Conservation (phyloP, 2,797 vertebrate genomes). For the Cyprinodon diabolis region DNA sequence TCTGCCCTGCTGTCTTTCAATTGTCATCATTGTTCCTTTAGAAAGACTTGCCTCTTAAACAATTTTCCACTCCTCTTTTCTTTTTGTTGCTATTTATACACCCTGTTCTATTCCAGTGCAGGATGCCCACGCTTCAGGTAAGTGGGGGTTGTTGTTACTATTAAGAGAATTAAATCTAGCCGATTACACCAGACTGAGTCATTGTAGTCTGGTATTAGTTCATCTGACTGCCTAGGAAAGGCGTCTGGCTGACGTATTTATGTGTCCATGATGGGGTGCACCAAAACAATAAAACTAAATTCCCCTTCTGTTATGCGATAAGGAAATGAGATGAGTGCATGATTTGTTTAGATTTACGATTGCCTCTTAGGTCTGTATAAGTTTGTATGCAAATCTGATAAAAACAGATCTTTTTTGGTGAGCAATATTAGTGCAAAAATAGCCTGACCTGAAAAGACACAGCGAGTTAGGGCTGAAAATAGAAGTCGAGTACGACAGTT, state of each 20-base stretch:
- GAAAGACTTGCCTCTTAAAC: constrained; percentile 1
- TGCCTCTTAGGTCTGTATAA: not conserved
- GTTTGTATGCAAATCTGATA: constrained; percentile 18
- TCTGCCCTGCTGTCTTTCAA: constrained; percentile 4
- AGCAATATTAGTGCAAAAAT: constrained; percentile 8
- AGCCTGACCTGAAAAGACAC: constrained; percentile 9
- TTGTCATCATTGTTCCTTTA: constrained; percentile 1
- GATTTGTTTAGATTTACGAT: not conserved
- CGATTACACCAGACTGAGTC: constrained; percentile 62
- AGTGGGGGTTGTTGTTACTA: constrained; percentile 56
- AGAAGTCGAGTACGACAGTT: constrained; percentile 3
- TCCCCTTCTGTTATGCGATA: not conserved
- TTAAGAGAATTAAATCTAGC: constrained; percentile 27
- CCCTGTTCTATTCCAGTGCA: constrained; percentile 36
- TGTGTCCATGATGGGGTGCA: constrained; percentile 15
- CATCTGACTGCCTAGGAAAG: constrained; percentile 58
- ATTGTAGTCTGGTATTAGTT: constrained; percentile 62
- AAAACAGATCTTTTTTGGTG: not conserved
- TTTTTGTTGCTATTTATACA: constrained; percentile 44
- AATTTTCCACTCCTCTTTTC: constrained; percentile 14
- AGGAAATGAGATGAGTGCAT: constrained; percentile 5
- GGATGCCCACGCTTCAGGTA: constrained; percentile 40
- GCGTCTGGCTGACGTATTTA: constrained; percentile 43
- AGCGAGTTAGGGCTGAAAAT: constrained; percentile 1
- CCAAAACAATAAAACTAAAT: constrained; percentile 5